Percentiles rank a stretch among this genome's conserved stretches.
These are phyloP conservation scores for Erythrocercus mccallii DNA, from an alignment of 2,113 vertebrate species.

Conservation along the genomic window DNA sequence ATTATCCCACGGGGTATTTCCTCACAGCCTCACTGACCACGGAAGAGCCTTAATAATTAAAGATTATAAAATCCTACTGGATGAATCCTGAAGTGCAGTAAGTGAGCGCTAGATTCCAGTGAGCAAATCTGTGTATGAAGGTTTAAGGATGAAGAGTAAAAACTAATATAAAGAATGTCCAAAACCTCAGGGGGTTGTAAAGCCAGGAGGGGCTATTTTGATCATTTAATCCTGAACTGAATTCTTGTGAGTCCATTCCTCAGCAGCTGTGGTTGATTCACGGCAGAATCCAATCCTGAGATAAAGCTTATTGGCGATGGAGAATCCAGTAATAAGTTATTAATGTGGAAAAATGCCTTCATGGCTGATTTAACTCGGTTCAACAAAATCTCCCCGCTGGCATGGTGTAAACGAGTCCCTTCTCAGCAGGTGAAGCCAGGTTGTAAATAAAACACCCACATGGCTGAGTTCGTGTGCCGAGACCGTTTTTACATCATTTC, in stretches of 20 bases:
- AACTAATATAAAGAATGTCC: not conserved
- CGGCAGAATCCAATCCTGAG: not conserved
- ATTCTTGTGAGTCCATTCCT: not conserved
- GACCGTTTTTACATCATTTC: not conserved
- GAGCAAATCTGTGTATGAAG: not conserved
- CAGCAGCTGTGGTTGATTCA: not conserved
- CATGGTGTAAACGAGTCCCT: no score
- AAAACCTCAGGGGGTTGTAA: not conserved
- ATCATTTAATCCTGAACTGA: not conserved
- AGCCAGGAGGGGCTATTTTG: not conserved
- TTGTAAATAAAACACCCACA: not conserved
- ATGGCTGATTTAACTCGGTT: not conserved
- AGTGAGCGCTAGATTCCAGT: not conserved
- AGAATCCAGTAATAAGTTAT: not conserved
- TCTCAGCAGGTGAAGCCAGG: not conserved
- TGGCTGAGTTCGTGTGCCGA: accelerated
- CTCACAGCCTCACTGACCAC: not conserved
- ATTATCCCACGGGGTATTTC: not conserved
- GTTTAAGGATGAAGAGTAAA: not conserved
- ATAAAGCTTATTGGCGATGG: not conserved
- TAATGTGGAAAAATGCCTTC: not conserved
- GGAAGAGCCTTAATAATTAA: not conserved
- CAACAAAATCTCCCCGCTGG: not conserved
- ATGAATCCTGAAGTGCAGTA: not conserved
- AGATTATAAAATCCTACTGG: not conserved